Evolutionary conservation across 1,140 invertebrate genomes (phyloP), one percentile per base, ranked within the genome.

Genomic region (Scylla paramamosain): DNA sequence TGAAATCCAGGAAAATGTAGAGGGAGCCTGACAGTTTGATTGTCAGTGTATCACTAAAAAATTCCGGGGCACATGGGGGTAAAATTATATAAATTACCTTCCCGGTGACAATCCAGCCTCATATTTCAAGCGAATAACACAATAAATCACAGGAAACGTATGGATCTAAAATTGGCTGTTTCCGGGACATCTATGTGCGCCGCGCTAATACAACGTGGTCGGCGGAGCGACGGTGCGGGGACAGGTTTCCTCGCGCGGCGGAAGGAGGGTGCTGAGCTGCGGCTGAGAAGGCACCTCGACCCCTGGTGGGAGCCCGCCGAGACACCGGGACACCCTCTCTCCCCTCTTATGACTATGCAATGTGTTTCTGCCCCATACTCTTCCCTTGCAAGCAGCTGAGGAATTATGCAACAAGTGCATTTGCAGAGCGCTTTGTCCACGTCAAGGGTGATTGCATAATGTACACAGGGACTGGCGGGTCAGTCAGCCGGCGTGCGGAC

Each of bases 21-120:
- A 94, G 93, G 93, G 88, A 59, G 32, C 48, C 88, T 91, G 93
- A 94, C 93, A 94, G 93, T 84, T 94, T 94, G 93, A 94, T 94
- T 94, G 93, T 94, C 93, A 94, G 88, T 91, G 93, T 91, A 94
- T 94, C 93, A 94, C 93, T 94, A 94, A 94, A 94, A 94, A 94
- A 94, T 94, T 89, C 93, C 77, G 52, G 93, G 93, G 83, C 93
- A 91, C 93, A 94, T 90, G 67, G 88, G 88, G 93, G 59, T 91
- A 91, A 94, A 94, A 94, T 91, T 94, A 91, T 91, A 91, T 91
- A 91, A 94, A 94, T 91, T 94, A 90, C 93, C 77, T 90, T 94
- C 88, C 88, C 93, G 93, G 93, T 91, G 93, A 94, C 93, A 94
- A 94, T 94, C 93, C 93, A 82, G 93, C 93, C 93, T 94, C 93